Conservation (phyloP, 2,888 invertebrate species). For the Drosophila rubida region DNA sequence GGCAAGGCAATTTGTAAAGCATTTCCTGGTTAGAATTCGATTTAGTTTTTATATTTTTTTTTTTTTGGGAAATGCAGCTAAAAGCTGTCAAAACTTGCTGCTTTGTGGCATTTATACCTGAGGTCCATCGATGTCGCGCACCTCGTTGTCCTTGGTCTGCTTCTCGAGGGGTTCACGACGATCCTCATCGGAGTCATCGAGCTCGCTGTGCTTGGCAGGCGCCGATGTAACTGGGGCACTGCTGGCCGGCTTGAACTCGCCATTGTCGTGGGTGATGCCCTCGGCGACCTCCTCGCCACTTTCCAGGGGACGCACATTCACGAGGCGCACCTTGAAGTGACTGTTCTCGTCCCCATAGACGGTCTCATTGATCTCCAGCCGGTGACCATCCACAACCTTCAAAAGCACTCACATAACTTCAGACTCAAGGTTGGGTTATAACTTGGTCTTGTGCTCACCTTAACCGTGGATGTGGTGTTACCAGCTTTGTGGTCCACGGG, state of each 20-base stretch:
- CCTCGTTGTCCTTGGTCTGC: constrained; percentile 80
- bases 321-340: constrained; percentile 85
- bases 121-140: constrained; percentile 80
- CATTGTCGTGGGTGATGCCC: constrained; percentile 50
- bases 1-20: constrained; percentile 54
- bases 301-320: constrained; percentile 86
- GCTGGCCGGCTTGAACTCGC: constrained; percentile 30
- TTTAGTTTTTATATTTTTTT: too few relatives aligned
- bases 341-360: constrained; percentile 85
- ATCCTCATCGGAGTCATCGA: constrained; percentile 71
- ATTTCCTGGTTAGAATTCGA: constrained; percentile 48
- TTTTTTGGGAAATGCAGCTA: constrained; percentile 24
- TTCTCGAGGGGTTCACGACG: constrained; percentile 75
- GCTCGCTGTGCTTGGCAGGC: constrained; percentile 43
- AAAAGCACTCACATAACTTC: neutral
- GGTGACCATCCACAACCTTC: constrained; percentile 86
- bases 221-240: constrained; percentile 51
- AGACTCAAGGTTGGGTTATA: neutral
- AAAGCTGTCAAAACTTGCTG: constrained; percentile 27
- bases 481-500: constrained; percentile 74
- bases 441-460: constrained; percentile 69
- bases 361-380: constrained; percentile 87
- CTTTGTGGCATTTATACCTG: constrained; percentile 82
- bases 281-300: constrained; percentile 79
- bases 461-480: constrained; percentile 84